Evolutionary conservation across 64 coral and sea anemone genomes (phyloP).

Genomic region (Actinia tenebrosa): DNA sequence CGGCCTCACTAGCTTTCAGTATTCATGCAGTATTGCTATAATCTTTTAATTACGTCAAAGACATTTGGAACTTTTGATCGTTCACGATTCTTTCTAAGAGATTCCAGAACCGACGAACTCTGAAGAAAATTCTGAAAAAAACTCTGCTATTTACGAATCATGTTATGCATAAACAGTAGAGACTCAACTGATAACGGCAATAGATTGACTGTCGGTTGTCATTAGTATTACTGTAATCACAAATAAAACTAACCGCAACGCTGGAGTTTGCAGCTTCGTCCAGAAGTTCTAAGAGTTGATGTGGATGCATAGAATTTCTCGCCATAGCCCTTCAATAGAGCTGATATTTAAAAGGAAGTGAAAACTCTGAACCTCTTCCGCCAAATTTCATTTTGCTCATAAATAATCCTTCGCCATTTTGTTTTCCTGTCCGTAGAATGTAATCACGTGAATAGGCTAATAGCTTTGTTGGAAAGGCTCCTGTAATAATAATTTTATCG

Average conservation of each 20-base stretch:
- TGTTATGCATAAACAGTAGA: not conserved
- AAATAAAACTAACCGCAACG: conserved; percentile 53
- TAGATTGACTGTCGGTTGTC: not conserved
- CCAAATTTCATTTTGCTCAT: conserved; percentile 19
- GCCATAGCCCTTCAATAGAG: conserved; percentile 46
- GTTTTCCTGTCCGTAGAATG: not conserved
- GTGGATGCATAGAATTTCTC: conserved; percentile 49
- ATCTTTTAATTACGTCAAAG: not conserved
- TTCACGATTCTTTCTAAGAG: not conserved
- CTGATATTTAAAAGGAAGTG: conserved; percentile 6
- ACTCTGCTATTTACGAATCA: not conserved
- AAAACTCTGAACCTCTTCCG: conserved; percentile 19
- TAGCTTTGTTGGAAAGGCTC: not conserved
- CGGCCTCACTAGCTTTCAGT: not conserved
- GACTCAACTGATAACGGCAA: not conserved
- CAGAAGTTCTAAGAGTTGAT: conserved; percentile 56
- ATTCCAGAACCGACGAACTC: not conserved
- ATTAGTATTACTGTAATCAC: not conserved
- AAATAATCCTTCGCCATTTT: conserved; percentile 50
- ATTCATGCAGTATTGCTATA: too few relatives aligned
- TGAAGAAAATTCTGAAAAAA: not conserved
- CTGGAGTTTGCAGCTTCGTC: conserved; percentile 51
- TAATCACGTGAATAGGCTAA: conserved; percentile 49
- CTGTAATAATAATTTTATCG: not conserved
- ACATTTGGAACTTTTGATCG: too few relatives aligned